Evolutionary conservation across 1,140 invertebrate genomes (phyloP).

Genomic region (Harlomillsia oculata): DNA sequence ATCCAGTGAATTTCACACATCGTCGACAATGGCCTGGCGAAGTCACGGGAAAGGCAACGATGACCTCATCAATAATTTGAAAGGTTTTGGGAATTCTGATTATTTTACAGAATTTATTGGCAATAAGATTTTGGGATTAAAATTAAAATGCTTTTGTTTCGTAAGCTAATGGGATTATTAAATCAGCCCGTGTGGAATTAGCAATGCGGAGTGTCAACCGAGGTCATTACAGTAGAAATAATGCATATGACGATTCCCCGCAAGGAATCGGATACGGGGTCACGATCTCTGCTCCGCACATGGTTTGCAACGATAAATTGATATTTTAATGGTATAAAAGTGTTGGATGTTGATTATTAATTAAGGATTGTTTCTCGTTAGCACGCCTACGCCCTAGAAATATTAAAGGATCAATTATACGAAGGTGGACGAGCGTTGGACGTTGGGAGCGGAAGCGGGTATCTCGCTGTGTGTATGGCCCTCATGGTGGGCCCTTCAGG

Average conservation of each 20-base stretch:
- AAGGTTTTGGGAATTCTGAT: no score
- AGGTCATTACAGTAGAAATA: slow-evolving; percentile 60
- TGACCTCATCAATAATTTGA: slow-evolving; percentile 73
- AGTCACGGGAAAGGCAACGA: slow-evolving; percentile 72
- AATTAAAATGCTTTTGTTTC: not conserved
- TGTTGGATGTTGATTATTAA: not conserved
- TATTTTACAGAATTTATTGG: slow-evolving; percentile 41
- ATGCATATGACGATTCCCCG: slow-evolving; percentile 69
- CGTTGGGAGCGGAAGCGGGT: slow-evolving; percentile 58
- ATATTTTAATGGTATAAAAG: no score
- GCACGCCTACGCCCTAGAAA: slow-evolving; percentile 90
- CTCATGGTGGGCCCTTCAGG: slow-evolving; percentile 50
- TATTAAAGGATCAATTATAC: slow-evolving; percentile 68
- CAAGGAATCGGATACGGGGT: slow-evolving; percentile 80
- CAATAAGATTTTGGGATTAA: slow-evolving; percentile 22
- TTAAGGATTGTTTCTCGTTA: slow-evolving; percentile 32
- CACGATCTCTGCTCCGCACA: slow-evolving; percentile 96
- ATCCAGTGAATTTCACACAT: no score
- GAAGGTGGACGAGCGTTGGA: slow-evolving; percentile 77
- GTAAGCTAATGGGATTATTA: slow-evolving; percentile 77
- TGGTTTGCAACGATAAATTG: no score
- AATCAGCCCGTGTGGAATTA: slow-evolving; percentile 61
- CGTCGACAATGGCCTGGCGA: slow-evolving; percentile 55
- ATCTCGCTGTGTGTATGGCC: slow-evolving; percentile 55
- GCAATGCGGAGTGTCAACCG: slow-evolving; percentile 81